These are phyloP conservation scores for Ciona savignyi DNA, from an alignment of 23 tunicate genomes.

Conservation along the genomic window DNA sequence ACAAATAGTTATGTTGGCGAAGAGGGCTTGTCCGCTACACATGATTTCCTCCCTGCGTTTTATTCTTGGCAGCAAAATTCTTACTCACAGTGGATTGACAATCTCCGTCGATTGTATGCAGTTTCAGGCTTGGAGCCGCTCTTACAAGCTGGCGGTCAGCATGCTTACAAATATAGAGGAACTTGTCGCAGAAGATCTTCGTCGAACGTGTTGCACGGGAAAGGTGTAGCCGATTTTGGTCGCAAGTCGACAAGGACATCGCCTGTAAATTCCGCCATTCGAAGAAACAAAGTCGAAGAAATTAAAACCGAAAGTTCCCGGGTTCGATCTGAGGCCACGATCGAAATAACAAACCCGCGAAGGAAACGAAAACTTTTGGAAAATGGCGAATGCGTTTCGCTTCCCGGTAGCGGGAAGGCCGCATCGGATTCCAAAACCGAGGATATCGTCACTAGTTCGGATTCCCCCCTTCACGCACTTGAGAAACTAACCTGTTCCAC, in stretches of 20 bases:
- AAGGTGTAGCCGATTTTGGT: not conserved
- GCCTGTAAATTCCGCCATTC: not conserved
- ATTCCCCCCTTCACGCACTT: conserved; percentile 72
- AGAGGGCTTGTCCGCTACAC: not conserved
- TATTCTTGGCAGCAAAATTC: conserved; percentile 17
- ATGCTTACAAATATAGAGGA: not conserved
- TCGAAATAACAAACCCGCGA: not conserved
- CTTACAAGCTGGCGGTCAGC: not conserved
- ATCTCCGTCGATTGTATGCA: conserved; percentile 12
- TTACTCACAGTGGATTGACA: conserved; percentile 39
- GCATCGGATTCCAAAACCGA: not conserved
- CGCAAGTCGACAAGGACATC: not conserved
- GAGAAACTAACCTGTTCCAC: conserved; percentile 69
- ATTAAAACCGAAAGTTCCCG: not conserved
- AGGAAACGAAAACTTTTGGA: not conserved
- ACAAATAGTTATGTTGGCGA: not conserved
- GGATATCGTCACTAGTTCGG: not conserved
- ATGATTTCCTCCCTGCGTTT: not conserved
- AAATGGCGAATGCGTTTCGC: conserved; percentile 18
- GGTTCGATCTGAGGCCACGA: not conserved
- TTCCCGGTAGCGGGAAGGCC: not conserved
- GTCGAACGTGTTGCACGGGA: not conserved
- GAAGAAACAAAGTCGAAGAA: not conserved
- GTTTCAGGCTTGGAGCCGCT: conserved; percentile 1
- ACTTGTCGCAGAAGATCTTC: conserved; percentile 1